Evolutionary conservation across 2,797 vertebrate species (phyloP).

Genomic region (Cercopithecus petaurista): DNA sequence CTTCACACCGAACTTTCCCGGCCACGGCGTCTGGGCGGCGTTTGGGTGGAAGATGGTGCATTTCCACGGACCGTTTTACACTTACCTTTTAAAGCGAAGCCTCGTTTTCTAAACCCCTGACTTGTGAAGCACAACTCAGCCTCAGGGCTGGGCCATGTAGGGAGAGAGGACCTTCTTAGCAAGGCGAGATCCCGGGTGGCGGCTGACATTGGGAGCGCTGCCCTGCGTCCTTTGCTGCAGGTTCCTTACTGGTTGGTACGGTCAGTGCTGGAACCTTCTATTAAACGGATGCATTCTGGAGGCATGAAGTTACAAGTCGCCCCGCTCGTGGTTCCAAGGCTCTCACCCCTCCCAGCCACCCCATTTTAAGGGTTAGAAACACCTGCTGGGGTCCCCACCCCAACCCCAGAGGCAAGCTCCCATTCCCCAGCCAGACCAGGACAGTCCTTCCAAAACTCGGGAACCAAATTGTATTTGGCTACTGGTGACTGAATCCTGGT

Average conservation of each 20-base stretch:
- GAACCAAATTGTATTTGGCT: not conserved
- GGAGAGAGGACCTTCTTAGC: accelerated
- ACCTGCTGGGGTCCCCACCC: not conserved
- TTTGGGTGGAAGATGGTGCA: accelerated
- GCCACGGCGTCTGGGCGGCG: accelerated
- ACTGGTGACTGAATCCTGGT: not conserved
- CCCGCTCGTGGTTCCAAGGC: accelerated
- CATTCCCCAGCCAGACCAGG: not conserved
- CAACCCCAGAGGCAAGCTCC: not conserved
- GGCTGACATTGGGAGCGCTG: accelerated
- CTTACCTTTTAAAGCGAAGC: not conserved
- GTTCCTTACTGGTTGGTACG: not conserved
- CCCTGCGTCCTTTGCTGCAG: not conserved
- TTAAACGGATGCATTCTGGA: not conserved
- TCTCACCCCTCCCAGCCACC: not conserved
- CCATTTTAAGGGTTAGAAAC: not conserved
- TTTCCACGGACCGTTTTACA: not conserved
- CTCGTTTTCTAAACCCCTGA: not conserved
- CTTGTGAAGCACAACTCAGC: constrained; percentile 42
- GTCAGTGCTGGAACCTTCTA: not conserved
- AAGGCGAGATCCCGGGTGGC: not conserved
- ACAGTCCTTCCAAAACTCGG: not conserved
- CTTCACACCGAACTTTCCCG: not conserved
- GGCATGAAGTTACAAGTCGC: accelerated
- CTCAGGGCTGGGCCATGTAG: not conserved